Evolutionary conservation across 2,797 vertebrate species (phyloP), one percentile per base, ranked within the genome.

Genomic region (Crenuchus spilurus): DNA sequence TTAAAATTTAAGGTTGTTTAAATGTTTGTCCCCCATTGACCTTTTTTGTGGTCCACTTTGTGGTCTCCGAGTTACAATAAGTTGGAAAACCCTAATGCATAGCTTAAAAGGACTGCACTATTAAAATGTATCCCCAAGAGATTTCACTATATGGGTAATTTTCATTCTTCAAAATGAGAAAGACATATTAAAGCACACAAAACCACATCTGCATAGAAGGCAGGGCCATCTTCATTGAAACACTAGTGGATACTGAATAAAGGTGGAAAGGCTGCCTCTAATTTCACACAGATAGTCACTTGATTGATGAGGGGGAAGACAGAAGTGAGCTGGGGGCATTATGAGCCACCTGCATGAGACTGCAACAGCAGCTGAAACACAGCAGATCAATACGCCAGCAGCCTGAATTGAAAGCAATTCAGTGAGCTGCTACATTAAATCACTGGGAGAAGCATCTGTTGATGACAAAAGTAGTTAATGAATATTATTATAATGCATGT

Each of bases 231-330:
- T 77, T 78, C 80, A 91, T 86, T 88, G 87, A 89, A 86, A 92
- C 90, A 84, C 86, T 92, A 92, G 93, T 91, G 83, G 75, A 86
- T 80, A 84, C 87, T 91, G 80, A 81, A 70, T 66, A 85, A 79
- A 54, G 86, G 88, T 86, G 87, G 87, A 83, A 82, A 24, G 26
- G 90, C 84, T 85, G 78, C 84, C 83, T 85, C 90, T 91, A 91
- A 91, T 93, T 90, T 89, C 87, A 51, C 89, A 80, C 84, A 82
- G 86, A 83, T 76, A 90, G 93, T 92, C 93, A 92, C 89, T 88
- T 94, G 94, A 96, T 93, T 92, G 92, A 96, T 95, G 91, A 87
- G 79, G 88, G 73, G 66, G 81, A 76, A 92, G 93, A 92, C 87
- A 93, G 93, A 94, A 94, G 94, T 92, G 91, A 91, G 75, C 3